phyloP scores from a whole-genome alignment of 2,888 invertebrate genomes.

The Cybosia mesomella region DNA sequence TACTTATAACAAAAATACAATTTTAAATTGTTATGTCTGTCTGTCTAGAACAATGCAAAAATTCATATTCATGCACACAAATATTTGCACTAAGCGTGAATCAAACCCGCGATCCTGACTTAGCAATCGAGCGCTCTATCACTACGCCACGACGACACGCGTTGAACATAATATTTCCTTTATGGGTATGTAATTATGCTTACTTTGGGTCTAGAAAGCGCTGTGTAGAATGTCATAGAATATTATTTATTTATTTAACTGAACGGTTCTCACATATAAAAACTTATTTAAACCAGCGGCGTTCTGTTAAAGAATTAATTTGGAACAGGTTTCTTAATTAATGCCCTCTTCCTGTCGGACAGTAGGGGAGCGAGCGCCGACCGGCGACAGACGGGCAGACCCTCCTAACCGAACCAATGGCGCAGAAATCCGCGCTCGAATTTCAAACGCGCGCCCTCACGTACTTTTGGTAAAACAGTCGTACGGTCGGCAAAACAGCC shows the following conservation, averaged over 20 bases:
- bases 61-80: too few relatives aligned
- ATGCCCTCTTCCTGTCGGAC: constrained; percentile 63
- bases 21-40: too few relatives aligned
- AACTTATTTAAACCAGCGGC: constrained; percentile 43
- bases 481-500: constrained; percentile 65
- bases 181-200: not conserved
- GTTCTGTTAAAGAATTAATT: constrained; percentile 46
- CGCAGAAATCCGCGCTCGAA: constrained; percentile 78
- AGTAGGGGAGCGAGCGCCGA: constrained; percentile 51
- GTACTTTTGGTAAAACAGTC: constrained; percentile 59
- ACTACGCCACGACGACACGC: too few relatives aligned
- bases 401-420: constrained; percentile 66
- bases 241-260: too few relatives aligned
- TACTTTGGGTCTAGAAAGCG: too few relatives aligned
- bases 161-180: not conserved
- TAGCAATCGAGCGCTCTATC: too few relatives aligned
- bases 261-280: constrained; percentile 30
- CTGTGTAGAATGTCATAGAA: too few relatives aligned
- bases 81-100: too few relatives aligned
- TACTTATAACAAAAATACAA: too few relatives aligned
- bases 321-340: constrained; percentile 49
- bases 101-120: too few relatives aligned
- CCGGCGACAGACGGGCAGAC: constrained; percentile 37
- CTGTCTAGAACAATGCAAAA: too few relatives aligned
- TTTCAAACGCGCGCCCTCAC: constrained; percentile 65